A percentile compares a stretch with the other conserved stretches of the same genome.
These are phyloP conservation scores for Petrocephalus schoutedeni DNA, from an alignment of 2,797 vertebrate species.

Conservation along the genomic window DNA sequence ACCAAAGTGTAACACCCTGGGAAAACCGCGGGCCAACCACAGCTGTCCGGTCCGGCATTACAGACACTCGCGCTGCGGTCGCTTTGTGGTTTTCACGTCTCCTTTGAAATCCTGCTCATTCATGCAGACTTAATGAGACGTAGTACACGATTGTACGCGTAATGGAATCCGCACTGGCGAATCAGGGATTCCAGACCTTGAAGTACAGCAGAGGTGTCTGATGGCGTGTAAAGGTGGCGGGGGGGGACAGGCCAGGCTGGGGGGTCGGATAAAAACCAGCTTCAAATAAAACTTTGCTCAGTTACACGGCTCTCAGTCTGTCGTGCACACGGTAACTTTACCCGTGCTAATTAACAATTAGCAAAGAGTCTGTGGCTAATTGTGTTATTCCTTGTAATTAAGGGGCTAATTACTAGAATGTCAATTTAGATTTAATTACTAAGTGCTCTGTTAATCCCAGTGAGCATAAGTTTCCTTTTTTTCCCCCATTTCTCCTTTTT, in stretches of 20 bases:
- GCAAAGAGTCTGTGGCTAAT: conserved; percentile 87
- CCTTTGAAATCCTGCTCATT: conserved; percentile 10
- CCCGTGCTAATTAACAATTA: conserved; percentile 98
- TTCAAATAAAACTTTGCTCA: conserved; percentile 73
- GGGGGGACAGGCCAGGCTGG: background rate
- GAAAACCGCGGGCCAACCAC: background rate
- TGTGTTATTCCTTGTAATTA: conserved; percentile 98
- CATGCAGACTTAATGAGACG: background rate
- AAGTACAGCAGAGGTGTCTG: background rate
- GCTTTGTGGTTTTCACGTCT: background rate
- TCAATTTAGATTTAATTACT: conserved; percentile 99
- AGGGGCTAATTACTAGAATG: conserved; percentile 97
- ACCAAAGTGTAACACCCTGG: background rate
- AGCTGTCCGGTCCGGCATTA: background rate
- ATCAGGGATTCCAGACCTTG: background rate
- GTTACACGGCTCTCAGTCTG: conserved; percentile 68
- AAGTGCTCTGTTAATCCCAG: conserved; percentile 82
- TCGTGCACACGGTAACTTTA: conserved; percentile 74
- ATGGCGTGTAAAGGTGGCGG: background rate
- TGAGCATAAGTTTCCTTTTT: conserved; percentile 67
- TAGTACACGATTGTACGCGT: background rate
- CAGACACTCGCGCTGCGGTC: background rate
- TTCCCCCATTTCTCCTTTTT: conserved; percentile 27
- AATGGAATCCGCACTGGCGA: background rate
- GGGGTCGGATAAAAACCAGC: conserved; percentile 39